These are phyloP conservation scores for Drosophila flavopinicola DNA, from an alignment of 2,888 invertebrate genomes.

Conservation along the genomic window DNA sequence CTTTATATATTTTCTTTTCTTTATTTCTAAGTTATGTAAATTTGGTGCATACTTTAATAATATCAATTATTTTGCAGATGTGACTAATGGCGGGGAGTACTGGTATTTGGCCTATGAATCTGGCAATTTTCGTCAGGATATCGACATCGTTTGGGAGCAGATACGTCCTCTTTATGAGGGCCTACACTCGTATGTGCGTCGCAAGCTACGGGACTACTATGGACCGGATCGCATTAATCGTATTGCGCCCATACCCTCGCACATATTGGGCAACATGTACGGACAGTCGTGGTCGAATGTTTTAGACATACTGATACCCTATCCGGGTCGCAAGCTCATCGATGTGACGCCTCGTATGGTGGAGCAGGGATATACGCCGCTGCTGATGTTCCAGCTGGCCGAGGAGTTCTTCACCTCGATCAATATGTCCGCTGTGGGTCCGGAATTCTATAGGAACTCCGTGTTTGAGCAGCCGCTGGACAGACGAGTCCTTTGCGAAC, in stretches of 20 bases:
- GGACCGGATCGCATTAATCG: slow-evolving; percentile 92
- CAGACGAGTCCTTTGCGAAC: slow-evolving; percentile 92
- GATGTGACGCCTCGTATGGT: slow-evolving; percentile 94
- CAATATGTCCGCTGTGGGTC: slow-evolving; percentile 93
- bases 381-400: slow-evolving; percentile 93
- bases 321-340: slow-evolving; percentile 92
- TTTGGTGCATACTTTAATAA: too few species aligned
- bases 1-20: background rate
- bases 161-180: slow-evolving; percentile 94
- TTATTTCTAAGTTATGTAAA: too few species aligned
- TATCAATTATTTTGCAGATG: slow-evolving; percentile 86
- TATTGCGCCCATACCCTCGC: slow-evolving; percentile 93
- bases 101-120: slow-evolving; percentile 96
- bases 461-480: slow-evolving; percentile 92
- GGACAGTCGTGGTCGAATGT: slow-evolving; percentile 94
- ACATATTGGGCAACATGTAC: slow-evolving; percentile 96
- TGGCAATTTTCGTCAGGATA: slow-evolving; percentile 89
- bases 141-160: slow-evolving; percentile 93
- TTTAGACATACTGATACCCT: slow-evolving; percentile 92
- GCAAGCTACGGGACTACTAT: slow-evolving; percentile 92
- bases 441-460: slow-evolving; percentile 95
- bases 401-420: slow-evolving; percentile 96
- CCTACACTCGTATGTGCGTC: slow-evolving; percentile 94
- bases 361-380: slow-evolving; percentile 93
- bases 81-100: slow-evolving; percentile 93